Evolutionary conservation across 1,140 invertebrate genomes (phyloP).

Genomic region (Drosophila subobscura): DNA sequence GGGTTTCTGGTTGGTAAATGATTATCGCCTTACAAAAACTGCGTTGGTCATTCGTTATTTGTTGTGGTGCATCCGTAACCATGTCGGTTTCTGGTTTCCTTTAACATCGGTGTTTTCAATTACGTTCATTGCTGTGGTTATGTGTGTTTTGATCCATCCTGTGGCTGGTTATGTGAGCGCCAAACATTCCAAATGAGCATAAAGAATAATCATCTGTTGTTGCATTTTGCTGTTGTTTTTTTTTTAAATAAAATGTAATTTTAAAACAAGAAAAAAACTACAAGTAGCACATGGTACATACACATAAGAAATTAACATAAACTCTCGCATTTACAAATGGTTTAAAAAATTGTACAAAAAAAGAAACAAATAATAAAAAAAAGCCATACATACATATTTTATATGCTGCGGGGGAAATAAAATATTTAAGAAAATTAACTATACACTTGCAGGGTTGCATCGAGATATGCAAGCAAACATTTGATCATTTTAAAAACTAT

Average conservation of each 20-base stretch:
- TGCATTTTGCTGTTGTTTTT: slow-evolving; percentile 10
- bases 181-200: slow-evolving; percentile 11
- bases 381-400: too few species aligned
- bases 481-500: slow-evolving; percentile 61
- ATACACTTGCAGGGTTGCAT: slow-evolving; percentile 38
- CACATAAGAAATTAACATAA: slow-evolving; percentile 61
- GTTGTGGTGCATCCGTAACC: slow-evolving; percentile 36
- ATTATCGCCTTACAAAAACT: slow-evolving; percentile 70
- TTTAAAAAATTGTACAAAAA: slow-evolving; percentile 41
- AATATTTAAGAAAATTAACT: slow-evolving; percentile 41
- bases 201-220: slow-evolving; percentile 1
- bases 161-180: not conserved
- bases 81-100: not conserved
- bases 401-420: not conserved
- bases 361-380: slow-evolving; percentile 19
- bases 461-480: slow-evolving; percentile 52
- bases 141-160: not conserved
- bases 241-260: slow-evolving; percentile 69
- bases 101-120: slow-evolving; percentile 26
- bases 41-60: slow-evolving; percentile 61
- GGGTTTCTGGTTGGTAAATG: slow-evolving; percentile 63
- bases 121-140: slow-evolving; percentile 1
- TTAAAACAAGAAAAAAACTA: slow-evolving; percentile 67
- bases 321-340: slow-evolving; percentile 1
- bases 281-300: slow-evolving; percentile 71